Percentiles rank a stretch among this genome's conserved stretches.
These are phyloP conservation scores for Vombatus ursinus DNA, from an alignment of 2,113 vertebrate genomes.

Conservation along the genomic window DNA sequence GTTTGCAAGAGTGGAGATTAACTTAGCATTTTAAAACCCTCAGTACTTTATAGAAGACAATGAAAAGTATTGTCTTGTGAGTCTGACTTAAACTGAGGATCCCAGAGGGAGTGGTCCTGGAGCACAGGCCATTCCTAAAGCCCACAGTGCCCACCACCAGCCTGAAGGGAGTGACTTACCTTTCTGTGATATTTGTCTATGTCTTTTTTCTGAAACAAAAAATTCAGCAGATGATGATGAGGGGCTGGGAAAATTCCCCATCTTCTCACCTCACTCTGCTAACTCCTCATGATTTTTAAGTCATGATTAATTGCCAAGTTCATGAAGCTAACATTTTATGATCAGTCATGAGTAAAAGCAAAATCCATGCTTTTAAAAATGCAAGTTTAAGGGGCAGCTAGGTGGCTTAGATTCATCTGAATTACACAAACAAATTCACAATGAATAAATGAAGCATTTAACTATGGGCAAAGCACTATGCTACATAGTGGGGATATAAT, in stretches of 20 bases:
- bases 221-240: too few species aligned
- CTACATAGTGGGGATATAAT: not conserved
- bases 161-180: not conserved
- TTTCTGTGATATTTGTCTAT: not conserved
- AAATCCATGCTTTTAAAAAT: not conserved
- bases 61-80: not conserved
- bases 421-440: not conserved
- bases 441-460: not conserved
- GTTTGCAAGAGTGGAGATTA: too few species aligned
- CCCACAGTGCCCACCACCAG: not conserved
- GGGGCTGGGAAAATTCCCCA: too few species aligned
- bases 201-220: too few species aligned
- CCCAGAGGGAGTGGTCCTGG: too few species aligned
- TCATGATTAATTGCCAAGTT: not conserved
- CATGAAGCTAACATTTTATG: not conserved
- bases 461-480: not conserved
- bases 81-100: not conserved
- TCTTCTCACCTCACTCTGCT: not conserved
- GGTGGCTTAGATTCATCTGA: too few species aligned
- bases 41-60: not conserved
- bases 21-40: not conserved
- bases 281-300: not conserved
- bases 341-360: not conserved
- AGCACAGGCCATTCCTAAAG: too few species aligned
- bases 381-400: too few species aligned